Evolutionary conservation across 37 sponge, comb jelly and placozoan genomes (phyloP), one percentile per base, ranked within the genome.

Genomic region (Chondrilla cf. caribensis): DNA sequence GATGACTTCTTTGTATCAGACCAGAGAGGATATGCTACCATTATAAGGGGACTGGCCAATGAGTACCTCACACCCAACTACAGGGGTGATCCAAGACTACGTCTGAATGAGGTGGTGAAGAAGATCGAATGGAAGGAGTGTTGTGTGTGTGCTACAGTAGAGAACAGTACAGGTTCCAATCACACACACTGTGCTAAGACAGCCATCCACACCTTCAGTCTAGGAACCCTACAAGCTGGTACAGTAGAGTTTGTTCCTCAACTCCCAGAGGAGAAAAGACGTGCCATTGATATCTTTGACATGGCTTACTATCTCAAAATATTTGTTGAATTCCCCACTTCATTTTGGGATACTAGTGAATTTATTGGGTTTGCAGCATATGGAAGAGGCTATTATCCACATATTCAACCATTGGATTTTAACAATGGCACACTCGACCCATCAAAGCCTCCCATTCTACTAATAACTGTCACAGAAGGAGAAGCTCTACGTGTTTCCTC

Each of bases 41-140:
- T 82, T 4, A 4, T 70, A 24, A 67, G 35, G 28, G 22, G 77
- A 19, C 2, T 82, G 51, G 83, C 83, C 19, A 24, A 82, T 25
- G 6, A 77, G 24, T 66, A 17, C 40, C 77, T 77, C 24, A 77
- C 24, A 3, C 37, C 78, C 4, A 22, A 36, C 15, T 24, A 44
- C 17, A 24, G 17, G 14, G 19, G 26, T 37, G 81, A 60, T 40
- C 54, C 81, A 14, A 68, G 72, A 41, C 73, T 82, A 41, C 67
- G 77, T 22, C 29, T 82, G 70, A 82, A 82, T 3, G 72, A 38
- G 3, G 51, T n/a, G 32, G 83, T 82, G 72, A 81, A 29, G 9
- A 21, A 38, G 14, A 82, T 82, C n/a, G 70, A 73, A 35, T 82
- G 65, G 60, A 7, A 3, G 21, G 72, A 64, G 2, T 24, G 41